Evolutionary conservation across 2,888 invertebrate species (phyloP).

Genomic region (Tetragnatha montana): DNA sequence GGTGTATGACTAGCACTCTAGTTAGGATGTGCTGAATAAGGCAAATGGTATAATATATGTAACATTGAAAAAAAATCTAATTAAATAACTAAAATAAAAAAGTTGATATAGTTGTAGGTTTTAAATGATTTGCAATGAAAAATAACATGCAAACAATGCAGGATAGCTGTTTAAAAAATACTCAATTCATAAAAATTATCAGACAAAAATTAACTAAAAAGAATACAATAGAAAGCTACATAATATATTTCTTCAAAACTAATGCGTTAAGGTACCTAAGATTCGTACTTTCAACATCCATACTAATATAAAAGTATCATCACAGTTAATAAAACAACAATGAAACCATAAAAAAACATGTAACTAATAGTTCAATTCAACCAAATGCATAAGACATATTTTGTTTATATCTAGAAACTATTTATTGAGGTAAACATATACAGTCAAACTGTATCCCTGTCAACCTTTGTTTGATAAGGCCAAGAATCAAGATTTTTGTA

Average conservation of each 20-base stretch:
- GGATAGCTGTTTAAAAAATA: no score
- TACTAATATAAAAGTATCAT: not conserved
- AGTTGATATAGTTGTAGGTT: no score
- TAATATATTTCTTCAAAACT: not conserved
- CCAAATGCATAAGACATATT: not conserved
- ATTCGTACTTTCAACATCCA: not conserved
- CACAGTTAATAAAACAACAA: not conserved
- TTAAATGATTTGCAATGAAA: no score
- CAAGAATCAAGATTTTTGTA: conserved; percentile 39
- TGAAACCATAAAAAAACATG: not conserved
- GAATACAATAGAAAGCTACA: not conserved
- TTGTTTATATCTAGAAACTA: not conserved
- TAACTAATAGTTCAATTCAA: not conserved
- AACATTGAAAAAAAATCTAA: no score
- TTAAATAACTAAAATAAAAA: no score
- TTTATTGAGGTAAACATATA: not conserved
- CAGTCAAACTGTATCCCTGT: not conserved
- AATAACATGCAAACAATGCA: no score
- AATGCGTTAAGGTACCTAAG: not conserved
- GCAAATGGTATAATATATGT: not conserved
- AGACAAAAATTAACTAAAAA: not conserved
- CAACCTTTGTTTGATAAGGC: conserved; percentile 26
- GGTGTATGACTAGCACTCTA: not conserved
- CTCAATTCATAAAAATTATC: not conserved
- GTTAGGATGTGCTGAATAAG: not conserved